Evolutionary conservation across 2,797 vertebrate species (phyloP), one percentile per base, ranked within the genome.

Genomic region (Pseudocheirus occidentalis): DNA sequence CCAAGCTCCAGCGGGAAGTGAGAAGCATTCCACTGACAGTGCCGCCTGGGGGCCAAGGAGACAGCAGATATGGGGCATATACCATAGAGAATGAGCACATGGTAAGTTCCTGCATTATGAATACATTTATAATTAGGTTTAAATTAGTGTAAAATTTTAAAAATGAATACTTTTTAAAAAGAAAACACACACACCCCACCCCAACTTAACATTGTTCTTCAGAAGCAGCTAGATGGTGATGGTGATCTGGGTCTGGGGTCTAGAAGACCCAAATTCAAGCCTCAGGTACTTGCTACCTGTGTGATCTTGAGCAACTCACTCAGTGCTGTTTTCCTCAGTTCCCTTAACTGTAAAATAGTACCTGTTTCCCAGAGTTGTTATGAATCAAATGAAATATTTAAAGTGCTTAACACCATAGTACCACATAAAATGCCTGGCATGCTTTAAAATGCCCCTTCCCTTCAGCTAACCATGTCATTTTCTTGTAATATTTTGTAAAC

Each of bases 1-100:
- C 98, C 59, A 99, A 99, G 97, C 98, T 99, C 95, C 99, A 99
- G 98, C 98, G 99, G 12, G 99, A 99, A 18, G 99, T 99, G 96
- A 99, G 98, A 94, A 99, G 93, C 97, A 98, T 98, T 0, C 98
- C 99, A 94, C 93, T 98, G 91, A 98, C 98, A 53, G 55, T 98
- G 90, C 97, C 98, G n/a, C 96, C 98, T n/a, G 98, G 98, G 24
- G 96, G 90, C 92, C 98, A 98, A 90, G 97, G 96, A 55, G 99
- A 99, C 56, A 97, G 98, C 95, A 98, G 98, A 95, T 99, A 98
- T 0, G 98, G 99, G 34, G 96, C 99, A 96, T 99, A 99, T 28
- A 96, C 98, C 10, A 95, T 98, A 55, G 99, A 99, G 98, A 99
- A 99, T 90, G 99, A 99, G 27, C 99, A 99, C 29, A 99, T 99